A percentile compares a stretch with the other conserved stretches of the same genome.
phyloP scores from a whole-genome alignment of 2,888 invertebrate species.

The Bombylius discolor region DNA sequence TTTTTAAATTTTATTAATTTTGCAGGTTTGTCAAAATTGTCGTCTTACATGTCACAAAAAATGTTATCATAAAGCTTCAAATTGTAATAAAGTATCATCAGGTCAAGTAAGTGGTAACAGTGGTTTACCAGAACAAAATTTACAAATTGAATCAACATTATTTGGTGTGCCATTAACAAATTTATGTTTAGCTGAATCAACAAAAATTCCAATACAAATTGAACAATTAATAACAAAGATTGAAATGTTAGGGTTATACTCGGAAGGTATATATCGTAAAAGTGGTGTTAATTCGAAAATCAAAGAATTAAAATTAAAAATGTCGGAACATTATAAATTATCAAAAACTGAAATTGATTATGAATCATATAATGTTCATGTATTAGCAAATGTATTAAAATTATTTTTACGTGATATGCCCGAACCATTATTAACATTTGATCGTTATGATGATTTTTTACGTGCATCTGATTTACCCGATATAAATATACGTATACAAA shows the following conservation, averaged over 20 bases:
- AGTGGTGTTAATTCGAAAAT: slow-evolving; percentile 78
- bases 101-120: slow-evolving; percentile 11
- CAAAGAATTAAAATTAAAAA: slow-evolving; percentile 57
- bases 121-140: slow-evolving; percentile 17
- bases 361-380: slow-evolving; percentile 76
- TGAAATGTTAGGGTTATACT: slow-evolving; percentile 82
- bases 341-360: slow-evolving; percentile 51
- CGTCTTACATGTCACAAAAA: slow-evolving; percentile 90
- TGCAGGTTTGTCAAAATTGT: slow-evolving; percentile 54
- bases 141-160: slow-evolving; percentile 36
- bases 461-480: slow-evolving; percentile 76
- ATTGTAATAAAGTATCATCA: slow-evolving; percentile 63
- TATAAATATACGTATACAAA: slow-evolving; percentile 67
- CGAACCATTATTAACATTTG: slow-evolving; percentile 83
- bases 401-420: slow-evolving; percentile 84
- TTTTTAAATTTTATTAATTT: slow-evolving; percentile 3
- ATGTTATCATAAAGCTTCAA: slow-evolving; percentile 64
- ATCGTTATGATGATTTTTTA: slow-evolving; percentile 88
- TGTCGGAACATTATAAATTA: slow-evolving; percentile 57
- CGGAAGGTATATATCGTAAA: slow-evolving; percentile 87
- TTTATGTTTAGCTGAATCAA: slow-evolving; percentile 55
- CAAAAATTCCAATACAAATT: slow-evolving; percentile 69
- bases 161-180: slow-evolving; percentile 71
- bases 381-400: slow-evolving; percentile 79
- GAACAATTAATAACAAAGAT: slow-evolving; percentile 80